Conservation (phyloP, 2,797 vertebrate species). For the Lophotriccus pileatus region DNA sequence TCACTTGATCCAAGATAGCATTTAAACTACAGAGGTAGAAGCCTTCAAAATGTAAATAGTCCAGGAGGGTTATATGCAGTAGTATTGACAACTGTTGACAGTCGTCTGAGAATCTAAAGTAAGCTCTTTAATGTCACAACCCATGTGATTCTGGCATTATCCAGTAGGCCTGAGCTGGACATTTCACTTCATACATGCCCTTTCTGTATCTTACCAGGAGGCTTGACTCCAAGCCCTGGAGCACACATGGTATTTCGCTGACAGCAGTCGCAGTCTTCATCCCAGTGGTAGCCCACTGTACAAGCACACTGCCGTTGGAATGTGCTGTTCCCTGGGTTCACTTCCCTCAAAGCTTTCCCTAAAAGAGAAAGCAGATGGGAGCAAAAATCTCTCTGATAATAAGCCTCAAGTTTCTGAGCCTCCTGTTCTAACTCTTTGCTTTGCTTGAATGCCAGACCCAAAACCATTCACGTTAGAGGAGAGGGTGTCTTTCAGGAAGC, state of each 20-base stretch:
- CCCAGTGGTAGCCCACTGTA: conserved; percentile 81
- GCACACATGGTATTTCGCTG: conserved; percentile 80
- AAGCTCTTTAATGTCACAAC: not conserved
- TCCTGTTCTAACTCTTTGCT: not conserved
- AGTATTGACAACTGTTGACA: not conserved
- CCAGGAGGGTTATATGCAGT: not conserved
- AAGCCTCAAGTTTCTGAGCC: not conserved
- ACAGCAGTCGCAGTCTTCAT: conserved; percentile 88
- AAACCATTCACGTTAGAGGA: not conserved
- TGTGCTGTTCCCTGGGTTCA: conserved; percentile 77
- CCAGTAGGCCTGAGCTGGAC: not conserved
- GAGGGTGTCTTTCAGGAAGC: not conserved
- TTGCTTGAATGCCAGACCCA: not conserved
- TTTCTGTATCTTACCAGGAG: conserved; percentile 65
- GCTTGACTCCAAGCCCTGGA: conserved; percentile 78
- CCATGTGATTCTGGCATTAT: accelerated
- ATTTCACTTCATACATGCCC: not conserved
- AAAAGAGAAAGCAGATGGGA: not conserved
- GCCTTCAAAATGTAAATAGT: not conserved
- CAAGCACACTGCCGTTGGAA: conserved; percentile 85
- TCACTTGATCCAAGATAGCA: not conserved
- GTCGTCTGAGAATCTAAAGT: not conserved
- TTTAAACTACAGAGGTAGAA: not conserved
- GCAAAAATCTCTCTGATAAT: not conserved
- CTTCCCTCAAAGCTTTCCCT: conserved; percentile 86